Evolutionary conservation across 2,113 vertebrate species (phyloP), one percentile per base, ranked within the genome.

Genomic region (Mungos mungo): DNA sequence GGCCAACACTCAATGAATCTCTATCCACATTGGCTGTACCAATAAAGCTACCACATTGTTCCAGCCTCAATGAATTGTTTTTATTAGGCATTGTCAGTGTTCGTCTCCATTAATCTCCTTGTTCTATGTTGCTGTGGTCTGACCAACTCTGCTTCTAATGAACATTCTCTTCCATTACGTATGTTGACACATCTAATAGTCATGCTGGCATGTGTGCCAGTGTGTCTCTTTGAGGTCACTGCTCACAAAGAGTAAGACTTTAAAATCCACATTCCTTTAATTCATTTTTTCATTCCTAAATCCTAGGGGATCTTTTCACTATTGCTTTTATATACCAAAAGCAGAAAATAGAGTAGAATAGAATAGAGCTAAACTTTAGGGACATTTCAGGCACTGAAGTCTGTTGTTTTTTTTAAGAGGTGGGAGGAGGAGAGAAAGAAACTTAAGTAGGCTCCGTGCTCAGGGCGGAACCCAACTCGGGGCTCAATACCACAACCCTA

Each of bases 331-430:
- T 96, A 77, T 2, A 93, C 85, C 66, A 89, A 71, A 21, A 89
- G 47, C n/a, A 95, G 93, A 97, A 93, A 93, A 87, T 27, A 90
- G 29, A 85, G 1, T 79, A 77, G 25, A 95, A 45, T 45, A 84
- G 45, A 57, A 93, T 94, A 19, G 2, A 93, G 29, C 90, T 91
- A 92, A 76, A 86, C 79, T 91, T 33, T 38, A 89, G 95, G 82
- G 94, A 93, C 52, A 50, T 93, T 54, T 21, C 27, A 82, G 47
- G 33, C 12, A n/a, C 38, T 8, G 3, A 60, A 60, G 21, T 60
- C 57, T 23, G 8, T 23, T 60, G 23, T 60, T 47, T 47, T 47
- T 47, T 47, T 47, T 9, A 47, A 47, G 7, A 47, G 45, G 10
- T 47, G 45, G 10, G 10, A 9, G 10, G 45, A 47, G 19, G 57